Percentiles rank a stretch among this genome's conserved stretches.
These are phyloP conservation scores for Cerastis rubricosa DNA, from an alignment of 2,888 invertebrate genomes.

Conservation along the genomic window DNA sequence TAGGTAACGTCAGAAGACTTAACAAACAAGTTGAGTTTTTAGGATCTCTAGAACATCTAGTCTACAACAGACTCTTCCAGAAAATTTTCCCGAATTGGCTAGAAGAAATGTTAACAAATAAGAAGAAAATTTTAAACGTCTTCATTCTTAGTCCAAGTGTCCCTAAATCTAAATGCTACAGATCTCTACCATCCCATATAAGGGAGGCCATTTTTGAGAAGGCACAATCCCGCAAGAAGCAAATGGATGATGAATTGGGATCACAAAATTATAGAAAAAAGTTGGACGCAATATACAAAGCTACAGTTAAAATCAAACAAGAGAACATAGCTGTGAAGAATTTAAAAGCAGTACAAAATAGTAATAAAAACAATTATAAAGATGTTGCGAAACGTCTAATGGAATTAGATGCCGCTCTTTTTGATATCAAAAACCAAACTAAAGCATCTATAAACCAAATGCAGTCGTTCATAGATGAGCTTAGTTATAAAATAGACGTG, in stretches of 20 bases:
- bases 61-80: constrained; percentile 57
- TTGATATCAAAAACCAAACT: constrained; percentile 31
- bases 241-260: constrained; percentile 76
- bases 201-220: constrained; percentile 83
- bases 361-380: constrained; percentile 10
- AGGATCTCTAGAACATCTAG: constrained; percentile 67
- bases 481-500: constrained; percentile 46
- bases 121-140: constrained; percentile 46
- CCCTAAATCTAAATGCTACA: constrained; percentile 64
- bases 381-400: constrained; percentile 21
- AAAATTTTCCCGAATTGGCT: constrained; percentile 58
- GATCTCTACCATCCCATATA: constrained; percentile 77
- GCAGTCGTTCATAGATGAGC: constrained; percentile 29
- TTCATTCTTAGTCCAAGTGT: constrained; percentile 50
- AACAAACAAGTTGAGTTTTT: constrained; percentile 90
- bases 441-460: constrained; percentile 40
- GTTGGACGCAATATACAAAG: constrained; percentile 62
- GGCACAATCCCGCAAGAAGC: constrained; percentile 78
- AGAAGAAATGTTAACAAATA: constrained; percentile 36
- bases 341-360: not conserved
- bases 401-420: constrained; percentile 25
- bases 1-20: constrained; percentile 88
- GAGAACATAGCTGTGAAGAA: constrained; percentile 12
- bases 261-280: constrained; percentile 72
- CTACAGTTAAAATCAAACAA: constrained; percentile 43